phyloP scores from a whole-genome alignment of 2,797 vertebrate species.

The Peromyscus melanophrys region DNA sequence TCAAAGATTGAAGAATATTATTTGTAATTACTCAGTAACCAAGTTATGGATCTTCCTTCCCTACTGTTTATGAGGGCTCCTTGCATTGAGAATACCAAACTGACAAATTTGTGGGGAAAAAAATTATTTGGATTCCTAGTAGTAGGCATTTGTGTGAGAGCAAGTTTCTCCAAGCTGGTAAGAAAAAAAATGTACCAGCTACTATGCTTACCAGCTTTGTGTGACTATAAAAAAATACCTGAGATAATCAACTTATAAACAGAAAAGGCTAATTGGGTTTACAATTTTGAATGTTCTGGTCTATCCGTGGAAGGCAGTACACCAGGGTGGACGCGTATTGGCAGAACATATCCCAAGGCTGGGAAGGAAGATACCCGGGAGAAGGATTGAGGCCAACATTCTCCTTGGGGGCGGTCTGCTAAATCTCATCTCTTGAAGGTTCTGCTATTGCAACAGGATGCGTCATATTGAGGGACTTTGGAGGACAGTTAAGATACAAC shows the following conservation, averaged over 20 bases:
- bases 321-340: background rate
- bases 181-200: background rate
- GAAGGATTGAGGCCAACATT: fast-evolving
- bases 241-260: background rate
- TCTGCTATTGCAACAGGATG: background rate
- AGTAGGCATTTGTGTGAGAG: background rate
- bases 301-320: background rate
- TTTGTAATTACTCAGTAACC: conserved; percentile 42
- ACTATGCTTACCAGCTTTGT: background rate
- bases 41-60: background rate
- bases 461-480: too few relatives aligned
- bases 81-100: background rate
- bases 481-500: background rate
- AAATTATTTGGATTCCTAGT: conserved; percentile 31
- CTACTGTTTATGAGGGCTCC: background rate
- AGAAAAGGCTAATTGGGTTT: background rate
- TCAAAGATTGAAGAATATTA: background rate
- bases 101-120: background rate
- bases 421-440: background rate
- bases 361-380: background rate
- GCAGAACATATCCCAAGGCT: background rate
- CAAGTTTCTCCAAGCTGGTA: conserved; percentile 1
- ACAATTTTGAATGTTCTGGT: background rate
- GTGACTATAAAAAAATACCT: background rate
- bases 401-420: background rate